Evolutionary conservation across 2,888 invertebrate genomes (phyloP), one percentile per base, ranked within the genome.

Genomic region (Lottia scabra): DNA sequence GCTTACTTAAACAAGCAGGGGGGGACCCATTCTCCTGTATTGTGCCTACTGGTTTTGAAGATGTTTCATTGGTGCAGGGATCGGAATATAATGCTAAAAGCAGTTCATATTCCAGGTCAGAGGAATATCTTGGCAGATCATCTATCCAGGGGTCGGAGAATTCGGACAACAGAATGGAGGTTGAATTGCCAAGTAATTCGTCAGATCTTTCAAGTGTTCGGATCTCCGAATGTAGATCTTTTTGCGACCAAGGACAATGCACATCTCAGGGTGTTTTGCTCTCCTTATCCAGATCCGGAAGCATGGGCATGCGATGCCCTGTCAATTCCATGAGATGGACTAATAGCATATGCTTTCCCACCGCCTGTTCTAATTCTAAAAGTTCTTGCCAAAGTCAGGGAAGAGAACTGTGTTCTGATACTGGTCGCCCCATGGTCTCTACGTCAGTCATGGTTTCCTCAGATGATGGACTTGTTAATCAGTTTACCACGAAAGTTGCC

Each of bases 41-140:
- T 56, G 48, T 56, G 48, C 1, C 3, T 56, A 2, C 48, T 56
- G 2, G 48, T 56, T 19, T 56, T 2, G 48, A 19, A 56, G 10
- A 56, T 56, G n/a, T 19, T 56, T 10, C 48, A 56, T 56, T n/a
- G 48, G 48, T 56, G 48, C n/a, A 56, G n/a, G 48, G 48, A 56
- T 56, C 48, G n/a, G n/a, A 10, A n/a, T 5, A n/a, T n/a, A 5
- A n/a, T n/a, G n/a, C 19, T 56, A n/a, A n/a, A n/a, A n/a, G 48
- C 48, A 56, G 48, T 19, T 6, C 19, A 0, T 3, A 23, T 56
- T 3, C 56, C 56, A 2, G 56, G 19, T 23, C 56, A 19, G 19
- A 56, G 23, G 23, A 23, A 56, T 56, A 19, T 56, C 12, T 13
- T 56, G 13, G 56, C 56, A 15, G 56, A 23, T 19, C 19, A 13